A percentile compares a stretch with the other conserved stretches of the same genome.
phyloP scores from a whole-genome alignment of 2,113 vertebrate species.

The Sprattus sprattus region DNA sequence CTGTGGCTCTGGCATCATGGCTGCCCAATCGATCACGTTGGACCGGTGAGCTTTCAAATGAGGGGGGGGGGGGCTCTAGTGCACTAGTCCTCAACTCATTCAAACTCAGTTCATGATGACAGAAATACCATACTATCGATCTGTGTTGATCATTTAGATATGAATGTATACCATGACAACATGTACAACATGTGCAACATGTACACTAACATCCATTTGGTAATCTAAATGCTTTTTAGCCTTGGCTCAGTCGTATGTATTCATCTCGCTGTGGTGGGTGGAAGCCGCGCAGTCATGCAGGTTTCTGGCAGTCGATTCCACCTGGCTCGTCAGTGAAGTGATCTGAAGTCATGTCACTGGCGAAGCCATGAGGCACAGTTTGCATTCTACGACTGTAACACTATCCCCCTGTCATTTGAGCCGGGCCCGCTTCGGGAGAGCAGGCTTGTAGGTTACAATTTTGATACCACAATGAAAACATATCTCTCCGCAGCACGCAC shows the following conservation, averaged over 20 bases:
- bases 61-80: background rate
- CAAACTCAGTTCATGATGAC: background rate
- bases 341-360: constrained; percentile 2
- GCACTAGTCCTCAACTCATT: background rate
- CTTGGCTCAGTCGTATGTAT: background rate
- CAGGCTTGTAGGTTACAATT: constrained; percentile 43
- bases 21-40: constrained; percentile 28
- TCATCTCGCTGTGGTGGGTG: background rate
- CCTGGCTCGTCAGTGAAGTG: background rate
- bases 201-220: background rate
- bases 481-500: constrained; percentile 30
- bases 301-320: background rate
- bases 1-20: constrained; percentile 16
- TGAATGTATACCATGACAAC: background rate
- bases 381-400: constrained; percentile 51
- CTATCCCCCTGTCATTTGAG: constrained; percentile 59
- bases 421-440: constrained; percentile 36
- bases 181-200: too few relatives aligned
- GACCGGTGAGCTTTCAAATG: background rate
- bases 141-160: too few relatives aligned
- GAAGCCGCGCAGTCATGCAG: background rate
- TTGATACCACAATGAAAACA: constrained; percentile 45
- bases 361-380: constrained; percentile 14
- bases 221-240: background rate
- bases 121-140: too few relatives aligned